phyloP scores from a whole-genome alignment of 2,888 invertebrate species.

The Zygogramma bicolorata region DNA sequence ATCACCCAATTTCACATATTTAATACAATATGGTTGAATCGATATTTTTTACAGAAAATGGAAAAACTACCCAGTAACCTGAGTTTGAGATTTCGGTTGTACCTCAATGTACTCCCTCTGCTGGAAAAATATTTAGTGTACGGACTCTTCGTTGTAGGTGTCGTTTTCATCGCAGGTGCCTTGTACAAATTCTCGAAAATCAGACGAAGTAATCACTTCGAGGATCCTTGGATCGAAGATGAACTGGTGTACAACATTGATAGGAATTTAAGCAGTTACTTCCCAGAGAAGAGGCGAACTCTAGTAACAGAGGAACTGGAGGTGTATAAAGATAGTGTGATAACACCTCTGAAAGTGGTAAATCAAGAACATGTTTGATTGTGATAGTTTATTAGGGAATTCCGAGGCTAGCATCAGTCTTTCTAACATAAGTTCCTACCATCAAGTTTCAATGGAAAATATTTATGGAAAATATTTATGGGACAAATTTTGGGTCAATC shows the following conservation, averaged over 20 bases:
- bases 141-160: slow-evolving; percentile 68
- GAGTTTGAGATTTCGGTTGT: slow-evolving; percentile 76
- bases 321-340: slow-evolving; percentile 53
- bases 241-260: slow-evolving; percentile 55
- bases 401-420: neutral
- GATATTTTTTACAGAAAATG: slow-evolving; percentile 73
- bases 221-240: slow-evolving; percentile 59
- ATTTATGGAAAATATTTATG: too few species aligned
- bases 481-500: too few species aligned
- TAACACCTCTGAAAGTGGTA: slow-evolving; percentile 22
- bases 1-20: neutral
- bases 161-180: slow-evolving; percentile 69
- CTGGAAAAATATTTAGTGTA: slow-evolving; percentile 73
- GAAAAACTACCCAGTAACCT: slow-evolving; percentile 74
- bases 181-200: slow-evolving; percentile 61
- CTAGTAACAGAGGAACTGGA: slow-evolving; percentile 61
- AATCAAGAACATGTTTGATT: neutral
- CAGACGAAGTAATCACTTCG: slow-evolving; percentile 39
- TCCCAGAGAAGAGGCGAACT: slow-evolving; percentile 54
- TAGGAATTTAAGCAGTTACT: slow-evolving; percentile 58
- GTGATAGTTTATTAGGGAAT: neutral
- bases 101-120: slow-evolving; percentile 78
- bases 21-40: neutral
- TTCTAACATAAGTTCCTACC: neutral
- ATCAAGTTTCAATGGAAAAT: neutral